phyloP scores from a whole-genome alignment of 2,888 invertebrate genomes.

The Tricholauxania praeusta region DNA sequence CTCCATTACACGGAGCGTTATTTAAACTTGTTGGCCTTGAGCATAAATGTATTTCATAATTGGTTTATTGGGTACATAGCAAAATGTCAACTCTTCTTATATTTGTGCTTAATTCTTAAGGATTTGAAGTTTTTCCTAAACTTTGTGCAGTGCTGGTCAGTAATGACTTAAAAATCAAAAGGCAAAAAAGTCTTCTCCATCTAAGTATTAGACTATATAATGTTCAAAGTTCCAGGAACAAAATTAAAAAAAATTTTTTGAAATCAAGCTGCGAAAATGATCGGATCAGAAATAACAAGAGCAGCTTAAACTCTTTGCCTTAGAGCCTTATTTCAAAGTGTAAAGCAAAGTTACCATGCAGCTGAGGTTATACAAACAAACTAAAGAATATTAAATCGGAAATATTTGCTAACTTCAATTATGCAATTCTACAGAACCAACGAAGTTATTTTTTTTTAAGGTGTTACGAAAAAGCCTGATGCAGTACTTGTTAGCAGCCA shows the following conservation, averaged over 20 bases:
- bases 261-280: not conserved
- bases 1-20: no score
- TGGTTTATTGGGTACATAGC: no score
- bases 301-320: not conserved
- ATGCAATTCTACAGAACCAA: conserved; percentile 48
- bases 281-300: not conserved
- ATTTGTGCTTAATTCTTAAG: no score
- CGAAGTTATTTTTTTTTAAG: not conserved
- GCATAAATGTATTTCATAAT: no score
- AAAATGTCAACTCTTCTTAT: no score
- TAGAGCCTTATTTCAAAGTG: not conserved
- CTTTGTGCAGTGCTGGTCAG: not conserved
- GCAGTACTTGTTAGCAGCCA: no score
- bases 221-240: no score
- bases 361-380: conserved; percentile 2
- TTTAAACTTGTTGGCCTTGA: no score
- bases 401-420: conserved; percentile 57
- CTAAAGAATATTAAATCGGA: conserved; percentile 53
- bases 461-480: no score
- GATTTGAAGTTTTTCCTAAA: no score
- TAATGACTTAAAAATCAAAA: conserved; percentile 10
- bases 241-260: not conserved
- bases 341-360: not conserved
- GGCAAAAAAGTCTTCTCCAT: not conserved
- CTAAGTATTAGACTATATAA: no score